Evolutionary conservation across 2,797 vertebrate genomes (phyloP), one percentile per base, ranked within the genome.

Genomic region (Chiroxiphia lanceolata): DNA sequence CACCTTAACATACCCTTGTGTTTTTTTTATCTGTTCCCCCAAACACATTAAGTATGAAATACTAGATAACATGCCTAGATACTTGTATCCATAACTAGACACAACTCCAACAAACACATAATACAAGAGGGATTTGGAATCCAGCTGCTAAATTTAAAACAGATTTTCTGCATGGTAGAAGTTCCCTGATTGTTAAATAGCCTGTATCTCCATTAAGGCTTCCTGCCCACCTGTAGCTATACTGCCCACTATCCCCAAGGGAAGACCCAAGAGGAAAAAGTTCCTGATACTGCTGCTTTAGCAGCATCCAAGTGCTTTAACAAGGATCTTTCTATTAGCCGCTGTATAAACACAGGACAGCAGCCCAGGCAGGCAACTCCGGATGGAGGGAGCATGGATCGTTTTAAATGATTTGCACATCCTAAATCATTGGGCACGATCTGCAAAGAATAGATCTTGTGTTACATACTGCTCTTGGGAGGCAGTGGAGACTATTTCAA

Each of bases 291-390:
- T 80, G 64, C 81, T 0, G 3, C 80, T 78, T 78, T 65, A 53
- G 3, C 67, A 56, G 44, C 1, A 0, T 40, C 56, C 0, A 0
- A 82, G 48, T 10, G 3, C 74, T 68, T 79, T 27, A 90, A 93
- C 90, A 93, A 94, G 78, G 83, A 59, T 84, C 83, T 84, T 95
- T 93, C 88, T 92, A 45, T 92, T 53, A 87, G 83, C 44, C 60
- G 59, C 48, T 60, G 31, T 38, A 6, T 81, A 90, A 90, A 86
- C 70, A 88, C 34, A 20, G 92, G 76, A 38, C 0, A 6, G 59
- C 83, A 90, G 83, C 44, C 57, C 51, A 13, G 57, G 76, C 88
- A 74, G 68, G 64, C 83, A 86, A 10, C 59, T 72, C 42, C 0
- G 3, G 44, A 36, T 63, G 84, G 70, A 90, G 83, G 71, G 56